These are phyloP conservation scores for Myopa tessellatipennis DNA, from an alignment of 2,888 invertebrate species.

Conservation along the genomic window DNA sequence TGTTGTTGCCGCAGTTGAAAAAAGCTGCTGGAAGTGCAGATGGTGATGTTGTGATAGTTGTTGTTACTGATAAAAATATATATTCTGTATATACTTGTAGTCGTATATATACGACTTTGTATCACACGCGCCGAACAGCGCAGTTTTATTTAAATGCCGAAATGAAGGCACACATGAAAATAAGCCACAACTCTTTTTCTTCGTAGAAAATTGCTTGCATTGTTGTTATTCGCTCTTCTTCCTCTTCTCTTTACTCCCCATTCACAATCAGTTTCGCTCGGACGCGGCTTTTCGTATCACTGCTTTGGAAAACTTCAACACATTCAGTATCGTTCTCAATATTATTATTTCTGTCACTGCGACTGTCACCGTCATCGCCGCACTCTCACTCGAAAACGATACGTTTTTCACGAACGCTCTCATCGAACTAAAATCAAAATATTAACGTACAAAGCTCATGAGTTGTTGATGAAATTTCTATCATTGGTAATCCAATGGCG, in stretches of 20 bases:
- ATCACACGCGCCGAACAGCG: background rate
- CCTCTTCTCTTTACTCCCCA: slow-evolving; percentile 30
- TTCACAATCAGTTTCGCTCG: slow-evolving; percentile 32
- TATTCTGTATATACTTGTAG: too few relatives aligned
- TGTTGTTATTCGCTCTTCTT: background rate
- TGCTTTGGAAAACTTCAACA: background rate
- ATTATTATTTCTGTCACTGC: slow-evolving; percentile 4
- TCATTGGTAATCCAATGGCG: slow-evolving; percentile 39
- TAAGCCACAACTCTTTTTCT: background rate
- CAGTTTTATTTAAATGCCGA: too few relatives aligned
- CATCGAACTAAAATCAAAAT: slow-evolving; percentile 34
- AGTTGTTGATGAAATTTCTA: slow-evolving; percentile 45
- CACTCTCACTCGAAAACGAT: background rate
- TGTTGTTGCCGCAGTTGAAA: background rate
- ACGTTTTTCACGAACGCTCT: slow-evolving; percentile 37
- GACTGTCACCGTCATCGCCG: background rate
- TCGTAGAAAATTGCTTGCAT: background rate
- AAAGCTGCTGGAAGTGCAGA: background rate
- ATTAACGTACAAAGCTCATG: slow-evolving; percentile 7
- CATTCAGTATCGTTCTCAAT: background rate
- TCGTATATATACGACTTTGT: background rate
- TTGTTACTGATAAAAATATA: too few relatives aligned
- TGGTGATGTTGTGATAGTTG: background rate
- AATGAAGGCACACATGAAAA: too few relatives aligned
- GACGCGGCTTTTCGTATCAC: slow-evolving; percentile 2